Conservation (phyloP, 1,140 invertebrate genomes). For the Diprion similis region DNA sequence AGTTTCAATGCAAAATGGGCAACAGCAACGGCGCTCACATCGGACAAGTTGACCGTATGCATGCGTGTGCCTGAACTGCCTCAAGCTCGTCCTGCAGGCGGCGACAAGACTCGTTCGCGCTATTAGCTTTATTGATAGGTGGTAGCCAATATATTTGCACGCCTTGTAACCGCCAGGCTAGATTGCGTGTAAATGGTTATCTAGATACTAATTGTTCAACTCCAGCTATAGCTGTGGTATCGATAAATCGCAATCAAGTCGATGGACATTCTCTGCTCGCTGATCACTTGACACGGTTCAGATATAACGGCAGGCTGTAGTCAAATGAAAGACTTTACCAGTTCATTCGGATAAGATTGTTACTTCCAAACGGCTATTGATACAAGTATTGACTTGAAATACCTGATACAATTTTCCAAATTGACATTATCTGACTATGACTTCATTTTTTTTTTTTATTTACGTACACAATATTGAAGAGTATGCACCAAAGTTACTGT, state of each 20-base stretch:
- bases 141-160: conserved; percentile 2
- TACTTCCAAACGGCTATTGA: too few relatives aligned
- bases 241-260: conserved; percentile 4
- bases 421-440: too few relatives aligned
- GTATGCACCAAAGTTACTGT: too few relatives aligned
- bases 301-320: too few relatives aligned
- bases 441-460: too few relatives aligned
- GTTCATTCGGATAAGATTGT: too few relatives aligned
- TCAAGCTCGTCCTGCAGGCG: neutral
- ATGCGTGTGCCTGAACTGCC: neutral
- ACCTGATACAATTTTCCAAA: too few relatives aligned
- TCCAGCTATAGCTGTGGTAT: neutral
- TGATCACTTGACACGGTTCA: neutral
- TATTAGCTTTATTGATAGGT: neutral
- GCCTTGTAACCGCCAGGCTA: neutral
- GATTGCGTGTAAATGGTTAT: conserved; percentile 1
- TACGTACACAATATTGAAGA: too few relatives aligned
- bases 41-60: neutral
- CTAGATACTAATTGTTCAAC: neutral
- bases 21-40: neutral
- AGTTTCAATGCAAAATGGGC: neutral
- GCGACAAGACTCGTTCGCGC: neutral
- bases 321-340: too few relatives aligned
- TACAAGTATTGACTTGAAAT: too few relatives aligned
- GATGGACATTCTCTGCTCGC: neutral